These are phyloP conservation scores for Astropecten irregularis DNA, from an alignment of 53 echinoderm and acorn worm species.

Conservation along the genomic window DNA sequence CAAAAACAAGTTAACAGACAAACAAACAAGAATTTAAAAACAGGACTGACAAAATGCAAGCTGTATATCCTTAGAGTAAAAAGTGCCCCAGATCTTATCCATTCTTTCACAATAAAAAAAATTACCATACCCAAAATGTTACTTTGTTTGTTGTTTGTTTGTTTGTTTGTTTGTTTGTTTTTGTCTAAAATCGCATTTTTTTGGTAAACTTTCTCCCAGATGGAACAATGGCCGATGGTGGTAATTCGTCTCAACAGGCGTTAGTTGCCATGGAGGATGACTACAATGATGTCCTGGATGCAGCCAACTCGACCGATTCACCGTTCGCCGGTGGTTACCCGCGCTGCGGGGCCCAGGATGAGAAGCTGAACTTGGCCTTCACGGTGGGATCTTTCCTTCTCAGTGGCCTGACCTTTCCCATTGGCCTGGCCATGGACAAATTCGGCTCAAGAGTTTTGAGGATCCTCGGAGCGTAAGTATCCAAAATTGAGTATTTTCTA, in stretches of 20 bases:
- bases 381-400: slow-evolving; percentile 95
- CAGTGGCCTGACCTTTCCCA: slow-evolving; percentile 94
- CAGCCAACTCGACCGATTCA: not conserved
- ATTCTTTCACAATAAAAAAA: not conserved
- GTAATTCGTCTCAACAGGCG: not conserved
- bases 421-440: slow-evolving; percentile 98
- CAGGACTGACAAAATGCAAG: too few relatives aligned
- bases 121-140: not conserved
- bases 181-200: not conserved
- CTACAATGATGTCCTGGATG: not conserved
- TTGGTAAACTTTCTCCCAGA: not conserved
- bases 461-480: slow-evolving; percentile 91
- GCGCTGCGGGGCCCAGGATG: slow-evolving; percentile 77
- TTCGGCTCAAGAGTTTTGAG: slow-evolving; percentile 84
- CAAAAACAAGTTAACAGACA: too few relatives aligned
- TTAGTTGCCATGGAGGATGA: not conserved
- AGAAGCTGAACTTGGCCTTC: slow-evolving; percentile 88
- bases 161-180: not conserved
- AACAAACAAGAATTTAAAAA: too few relatives aligned
- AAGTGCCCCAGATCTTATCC: too few relatives aligned
- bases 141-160: not conserved
- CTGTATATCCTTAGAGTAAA: too few relatives aligned
- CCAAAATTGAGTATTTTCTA: too few relatives aligned
- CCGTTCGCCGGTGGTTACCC: slow-evolving; percentile 42
- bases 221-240: slow-evolving; percentile 3